Percentiles rank a stretch among this genome's conserved stretches.
These are phyloP conservation scores for Miltochrista miniata DNA, from an alignment of 2,888 invertebrate species.

Conservation along the genomic window DNA sequence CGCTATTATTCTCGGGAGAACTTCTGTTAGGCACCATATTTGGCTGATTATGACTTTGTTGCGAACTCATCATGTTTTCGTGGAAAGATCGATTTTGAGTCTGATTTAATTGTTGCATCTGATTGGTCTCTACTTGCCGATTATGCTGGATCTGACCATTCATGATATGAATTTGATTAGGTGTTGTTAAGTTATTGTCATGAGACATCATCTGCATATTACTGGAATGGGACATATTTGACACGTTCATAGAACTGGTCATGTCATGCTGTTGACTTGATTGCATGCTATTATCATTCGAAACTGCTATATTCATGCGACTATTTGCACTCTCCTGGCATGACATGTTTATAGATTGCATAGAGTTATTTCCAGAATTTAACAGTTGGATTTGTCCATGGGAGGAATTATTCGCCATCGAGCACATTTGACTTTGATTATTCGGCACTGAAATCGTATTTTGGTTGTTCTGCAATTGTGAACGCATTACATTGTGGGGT, in stretches of 20 bases:
- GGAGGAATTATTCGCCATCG: conserved; percentile 60
- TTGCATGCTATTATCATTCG: conserved; percentile 61
- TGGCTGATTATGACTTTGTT: conserved; percentile 62
- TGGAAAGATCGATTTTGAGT: conserved; percentile 63
- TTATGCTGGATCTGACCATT: conserved; percentile 78
- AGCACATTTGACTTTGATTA: conserved; percentile 74
- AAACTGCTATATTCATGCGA: conserved; percentile 60
- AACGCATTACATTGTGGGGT: conserved; percentile 70
- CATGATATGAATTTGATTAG: conserved; percentile 78
- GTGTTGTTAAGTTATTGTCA: conserved; percentile 56
- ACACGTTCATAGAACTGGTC: conserved; percentile 51
- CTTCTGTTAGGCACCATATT: conserved; percentile 67
- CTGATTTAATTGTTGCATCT: conserved; percentile 70
- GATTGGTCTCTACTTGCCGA: conserved; percentile 63
- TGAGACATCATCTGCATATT: conserved; percentile 72
- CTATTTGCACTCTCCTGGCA: conserved; percentile 72
- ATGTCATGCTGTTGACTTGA: conserved; percentile 69
- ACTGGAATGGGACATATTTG: conserved; percentile 65
- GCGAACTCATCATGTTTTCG: conserved; percentile 63
- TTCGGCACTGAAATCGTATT: conserved; percentile 62
- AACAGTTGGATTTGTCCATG: conserved; percentile 72
- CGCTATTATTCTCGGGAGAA: conserved; percentile 63
- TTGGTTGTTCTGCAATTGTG: conserved; percentile 66
- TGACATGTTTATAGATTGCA: conserved; percentile 71
- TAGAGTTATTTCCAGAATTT: conserved; percentile 68